Percentiles rank a stretch among this genome's conserved stretches.
These are phyloP conservation scores for Rosalia funebris DNA, from an alignment of 2,888 invertebrate species.

Conservation along the genomic window DNA sequence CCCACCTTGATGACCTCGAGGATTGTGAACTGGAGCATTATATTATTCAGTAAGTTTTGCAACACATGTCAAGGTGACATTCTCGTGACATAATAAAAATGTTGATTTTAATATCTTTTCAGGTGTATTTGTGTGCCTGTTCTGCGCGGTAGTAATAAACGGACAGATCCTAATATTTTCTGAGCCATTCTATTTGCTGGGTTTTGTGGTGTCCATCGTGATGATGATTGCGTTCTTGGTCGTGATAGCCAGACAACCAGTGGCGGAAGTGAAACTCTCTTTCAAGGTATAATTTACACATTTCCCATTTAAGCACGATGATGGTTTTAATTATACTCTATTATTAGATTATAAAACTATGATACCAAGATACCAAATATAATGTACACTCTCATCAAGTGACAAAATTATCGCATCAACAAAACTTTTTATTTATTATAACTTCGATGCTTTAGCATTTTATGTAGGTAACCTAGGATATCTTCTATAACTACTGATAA, in stretches of 20 bases:
- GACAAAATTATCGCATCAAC: too few species aligned
- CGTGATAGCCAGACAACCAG: slow-evolving; percentile 77
- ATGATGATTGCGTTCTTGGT: slow-evolving; percentile 68
- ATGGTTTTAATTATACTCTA: too few species aligned
- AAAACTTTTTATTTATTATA: too few species aligned
- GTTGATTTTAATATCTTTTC: slow-evolving; percentile 22
- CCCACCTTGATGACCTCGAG: slow-evolving; percentile 73
- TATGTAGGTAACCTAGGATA: too few species aligned
- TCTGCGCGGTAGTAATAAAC: slow-evolving; percentile 66
- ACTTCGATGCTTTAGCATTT: too few species aligned
- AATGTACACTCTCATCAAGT: too few species aligned
- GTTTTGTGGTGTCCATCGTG: slow-evolving; percentile 61
- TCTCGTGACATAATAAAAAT: neutral
- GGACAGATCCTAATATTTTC: slow-evolving; percentile 55
- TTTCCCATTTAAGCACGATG: too few species aligned
- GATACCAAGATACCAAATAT: too few species aligned
- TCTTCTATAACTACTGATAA: too few species aligned
- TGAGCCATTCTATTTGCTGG: slow-evolving; percentile 59
- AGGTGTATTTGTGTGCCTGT: slow-evolving; percentile 69
- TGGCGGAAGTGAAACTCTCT: slow-evolving; percentile 69
- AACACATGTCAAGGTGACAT: slow-evolving; percentile 7
- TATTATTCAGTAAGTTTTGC: slow-evolving; percentile 66
- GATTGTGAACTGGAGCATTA: slow-evolving; percentile 73
- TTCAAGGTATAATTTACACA: too few species aligned
- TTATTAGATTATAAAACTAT: too few species aligned